phyloP scores from a whole-genome alignment of 1,140 invertebrate species.

The Papilio glaucus region DNA sequence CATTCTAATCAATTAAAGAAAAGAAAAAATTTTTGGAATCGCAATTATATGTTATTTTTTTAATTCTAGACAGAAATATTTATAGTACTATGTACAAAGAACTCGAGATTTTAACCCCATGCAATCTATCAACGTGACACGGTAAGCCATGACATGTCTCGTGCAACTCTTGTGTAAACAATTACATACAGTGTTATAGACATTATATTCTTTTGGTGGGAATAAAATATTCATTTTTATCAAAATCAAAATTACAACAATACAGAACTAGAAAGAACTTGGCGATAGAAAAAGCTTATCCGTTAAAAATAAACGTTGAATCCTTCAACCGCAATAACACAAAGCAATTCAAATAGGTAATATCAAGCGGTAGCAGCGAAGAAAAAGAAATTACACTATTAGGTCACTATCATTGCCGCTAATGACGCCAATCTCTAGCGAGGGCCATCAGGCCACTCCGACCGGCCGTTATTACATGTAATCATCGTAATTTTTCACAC shows the following conservation, averaged over 20 bases:
- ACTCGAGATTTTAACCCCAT: background rate
- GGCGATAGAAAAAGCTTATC: background rate
- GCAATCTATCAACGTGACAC: slow-evolving; percentile 10
- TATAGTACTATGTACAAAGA: background rate
- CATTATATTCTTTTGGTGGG: background rate
- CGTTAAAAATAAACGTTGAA: slow-evolving; percentile 21
- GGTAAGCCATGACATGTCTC: slow-evolving; percentile 11
- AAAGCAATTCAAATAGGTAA: slow-evolving; percentile 44
- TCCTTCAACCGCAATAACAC: slow-evolving; percentile 32
- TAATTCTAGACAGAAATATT: background rate
- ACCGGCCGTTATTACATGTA: slow-evolving; percentile 75
- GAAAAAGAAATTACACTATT: slow-evolving; percentile 70
- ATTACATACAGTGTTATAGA: background rate
- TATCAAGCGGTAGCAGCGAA: slow-evolving; percentile 56
- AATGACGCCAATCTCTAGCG: slow-evolving; percentile 77
- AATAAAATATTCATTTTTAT: slow-evolving; percentile 5
- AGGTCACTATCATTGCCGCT: slow-evolving; percentile 76
- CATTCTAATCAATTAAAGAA: too few species aligned
- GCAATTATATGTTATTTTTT: too few species aligned
- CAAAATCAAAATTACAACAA: background rate
- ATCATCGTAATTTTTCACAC: slow-evolving; percentile 83
- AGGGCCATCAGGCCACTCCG: slow-evolving; percentile 69
- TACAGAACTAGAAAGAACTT: background rate
- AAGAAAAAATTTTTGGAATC: too few species aligned
- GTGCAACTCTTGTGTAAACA: background rate